phyloP scores from a whole-genome alignment of 2,113 vertebrate species.

The Nipponia nippon region DNA sequence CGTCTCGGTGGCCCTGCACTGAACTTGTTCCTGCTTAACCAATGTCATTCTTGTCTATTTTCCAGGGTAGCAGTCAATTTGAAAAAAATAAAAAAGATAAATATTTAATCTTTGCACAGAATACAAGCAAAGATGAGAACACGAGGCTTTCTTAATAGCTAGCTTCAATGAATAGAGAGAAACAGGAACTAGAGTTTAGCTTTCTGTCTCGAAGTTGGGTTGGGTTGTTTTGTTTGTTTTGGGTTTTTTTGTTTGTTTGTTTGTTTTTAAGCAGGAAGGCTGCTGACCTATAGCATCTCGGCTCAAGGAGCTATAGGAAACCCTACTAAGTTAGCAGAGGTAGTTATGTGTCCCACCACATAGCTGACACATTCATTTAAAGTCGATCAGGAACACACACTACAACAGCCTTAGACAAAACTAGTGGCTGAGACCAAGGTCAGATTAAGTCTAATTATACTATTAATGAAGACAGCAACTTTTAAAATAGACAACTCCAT shows the following conservation, averaged over 20 bases:
- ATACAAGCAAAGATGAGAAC: background rate
- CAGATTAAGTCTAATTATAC: background rate
- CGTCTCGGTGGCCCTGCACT: background rate
- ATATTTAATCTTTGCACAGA: background rate
- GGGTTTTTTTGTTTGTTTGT: background rate
- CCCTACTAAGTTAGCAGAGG: background rate
- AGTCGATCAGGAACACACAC: background rate
- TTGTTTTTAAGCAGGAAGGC: background rate
- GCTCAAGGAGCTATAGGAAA: background rate
- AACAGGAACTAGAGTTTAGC: background rate
- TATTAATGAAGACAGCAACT: background rate
- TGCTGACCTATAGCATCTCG: background rate
- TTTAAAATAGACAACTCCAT: background rate
- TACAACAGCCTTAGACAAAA: background rate
- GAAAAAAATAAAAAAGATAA: background rate
- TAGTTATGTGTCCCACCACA: background rate
- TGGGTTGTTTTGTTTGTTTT: background rate
- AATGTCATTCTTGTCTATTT: background rate
- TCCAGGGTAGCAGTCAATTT: background rate
- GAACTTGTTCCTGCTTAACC: background rate
- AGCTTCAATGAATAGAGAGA: background rate
- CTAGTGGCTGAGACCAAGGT: background rate
- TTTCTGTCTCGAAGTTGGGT: background rate
- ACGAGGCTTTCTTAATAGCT: background rate
- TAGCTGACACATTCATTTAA: background rate